Evolutionary conservation across 2,113 vertebrate genomes (phyloP), one percentile per base, ranked within the genome.

Genomic region (Cettia cetti): DNA sequence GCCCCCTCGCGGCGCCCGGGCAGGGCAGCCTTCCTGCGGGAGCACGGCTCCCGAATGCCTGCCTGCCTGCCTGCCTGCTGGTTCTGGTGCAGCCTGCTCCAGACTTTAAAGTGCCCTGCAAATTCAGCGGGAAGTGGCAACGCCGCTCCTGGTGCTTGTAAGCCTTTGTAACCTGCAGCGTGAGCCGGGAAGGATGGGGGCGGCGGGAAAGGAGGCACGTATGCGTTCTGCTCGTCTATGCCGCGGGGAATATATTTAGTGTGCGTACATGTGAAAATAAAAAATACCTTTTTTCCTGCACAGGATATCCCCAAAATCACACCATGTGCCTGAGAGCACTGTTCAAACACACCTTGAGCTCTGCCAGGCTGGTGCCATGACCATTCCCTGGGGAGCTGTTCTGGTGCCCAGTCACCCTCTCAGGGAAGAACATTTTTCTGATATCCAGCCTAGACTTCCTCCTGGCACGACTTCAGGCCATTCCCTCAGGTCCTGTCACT

Each of bases 331-430:
- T 26, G 28, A 52, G 19, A 59, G 15, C 7, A 11, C 39, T 39
- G 19, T 75, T 37, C 33, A 33, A 60, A 45, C 7, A 4, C 11
- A 52, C 11, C 11, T 24, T 39, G 37, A 52, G 5, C 15, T 81
- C 44, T 45, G 15, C 14, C 23, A 30, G 37, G 27, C 23, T 37
- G 52, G 15, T 59, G 28, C 44, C 50, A 14, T 16, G 19, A 21
- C 19, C 12, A 4, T 13, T 66, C 15, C 31, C 15, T 28, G 18
- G 10, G 8, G 12, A 50, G 10, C 17, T 57, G 9, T 23, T 23
- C 22, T 16, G 13, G 22, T 45, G 44, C 28, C 19, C 33, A 45
- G 0, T 0, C 28, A 74, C 23, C 2, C 37, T n/a, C 13, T 17
- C 8, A 7, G 19, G 3, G 15, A 45, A 44, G 3, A 44, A 50